phyloP scores from a whole-genome alignment of 2,888 invertebrate species.

The Rhagonycha lutea region DNA sequence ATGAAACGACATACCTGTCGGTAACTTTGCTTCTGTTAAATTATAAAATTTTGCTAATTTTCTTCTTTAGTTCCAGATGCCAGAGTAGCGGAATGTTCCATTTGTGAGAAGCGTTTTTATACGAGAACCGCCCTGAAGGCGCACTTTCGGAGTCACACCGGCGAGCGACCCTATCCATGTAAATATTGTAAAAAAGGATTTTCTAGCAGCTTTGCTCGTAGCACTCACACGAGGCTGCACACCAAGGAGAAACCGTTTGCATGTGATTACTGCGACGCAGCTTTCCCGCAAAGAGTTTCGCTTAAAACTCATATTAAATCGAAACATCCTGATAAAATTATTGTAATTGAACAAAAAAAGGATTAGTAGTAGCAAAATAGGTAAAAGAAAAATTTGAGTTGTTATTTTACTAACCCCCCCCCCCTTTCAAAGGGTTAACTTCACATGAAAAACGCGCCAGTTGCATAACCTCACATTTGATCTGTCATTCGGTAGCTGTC shows the following conservation, averaged over 20 bases:
- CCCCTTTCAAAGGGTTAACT: no score
- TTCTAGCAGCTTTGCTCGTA: not conserved
- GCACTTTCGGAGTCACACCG: not conserved
- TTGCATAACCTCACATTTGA: no score
- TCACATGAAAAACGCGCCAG: no score
- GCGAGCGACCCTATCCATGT: not conserved
- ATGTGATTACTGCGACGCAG: not conserved
- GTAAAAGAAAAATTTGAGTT: not conserved
- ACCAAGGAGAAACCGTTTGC: not conserved
- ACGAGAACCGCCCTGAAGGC: not conserved
- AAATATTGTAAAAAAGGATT: not conserved
- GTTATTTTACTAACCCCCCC: not conserved
- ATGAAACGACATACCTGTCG: not conserved
- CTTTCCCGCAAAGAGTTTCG: not conserved
- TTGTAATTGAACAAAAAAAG: not conserved
- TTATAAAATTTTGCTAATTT: not conserved
- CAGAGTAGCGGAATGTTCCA: not conserved
- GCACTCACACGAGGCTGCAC: not conserved
- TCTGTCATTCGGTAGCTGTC: no score
- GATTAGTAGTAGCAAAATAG: not conserved
- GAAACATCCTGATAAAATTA: not conserved
- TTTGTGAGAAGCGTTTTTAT: conserved; percentile 2
- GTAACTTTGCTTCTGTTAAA: not conserved
- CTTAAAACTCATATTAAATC: not conserved
- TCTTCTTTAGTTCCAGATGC: not conserved